These are phyloP conservation scores for Paguma larvata DNA, from an alignment of 2,797 vertebrate genomes.

Conservation along the genomic window DNA sequence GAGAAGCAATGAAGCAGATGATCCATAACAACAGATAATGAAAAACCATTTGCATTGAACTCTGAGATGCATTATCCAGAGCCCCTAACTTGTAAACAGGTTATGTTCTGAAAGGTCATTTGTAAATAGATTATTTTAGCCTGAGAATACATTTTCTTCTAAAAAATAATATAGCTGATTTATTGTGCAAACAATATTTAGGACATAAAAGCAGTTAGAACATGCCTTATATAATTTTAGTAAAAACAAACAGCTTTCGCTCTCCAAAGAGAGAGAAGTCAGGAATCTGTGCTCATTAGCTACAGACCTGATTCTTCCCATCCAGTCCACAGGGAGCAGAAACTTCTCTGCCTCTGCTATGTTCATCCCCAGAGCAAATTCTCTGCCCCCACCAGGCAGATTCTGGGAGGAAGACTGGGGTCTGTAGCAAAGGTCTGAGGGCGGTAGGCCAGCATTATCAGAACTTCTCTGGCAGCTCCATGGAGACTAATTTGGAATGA, in stretches of 20 bases:
- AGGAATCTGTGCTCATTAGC: not conserved
- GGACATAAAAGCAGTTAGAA: not conserved
- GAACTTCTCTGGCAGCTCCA: not conserved
- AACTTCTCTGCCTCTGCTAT: too few relatives aligned
- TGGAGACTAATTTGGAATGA: not conserved
- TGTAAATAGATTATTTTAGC: slow-evolving; percentile 75
- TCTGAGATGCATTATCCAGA: slow-evolving; percentile 58
- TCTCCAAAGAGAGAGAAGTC: not conserved
- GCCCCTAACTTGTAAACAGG: slow-evolving; percentile 76
- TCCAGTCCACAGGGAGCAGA: not conserved
- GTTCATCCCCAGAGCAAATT: not conserved
- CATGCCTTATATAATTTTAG: not conserved
- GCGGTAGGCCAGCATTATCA: too few relatives aligned
- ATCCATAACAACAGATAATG: slow-evolving; percentile 74
- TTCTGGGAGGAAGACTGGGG: not conserved
- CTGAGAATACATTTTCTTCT: slow-evolving; percentile 36
- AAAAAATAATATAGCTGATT: slow-evolving; percentile 57
- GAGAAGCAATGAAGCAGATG: slow-evolving; percentile 76
- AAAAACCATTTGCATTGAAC: slow-evolving; percentile 77
- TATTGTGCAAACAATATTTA: slow-evolving; percentile 27
- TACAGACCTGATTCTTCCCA: not conserved
- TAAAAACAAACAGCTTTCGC: not conserved
- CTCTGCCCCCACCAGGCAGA: not conserved
- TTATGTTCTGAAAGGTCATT: slow-evolving; percentile 74
- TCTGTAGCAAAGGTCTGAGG: not conserved